These are phyloP conservation scores for Ceyx cyanopectus DNA, from an alignment of 2,113 vertebrate species.

Conservation along the genomic window DNA sequence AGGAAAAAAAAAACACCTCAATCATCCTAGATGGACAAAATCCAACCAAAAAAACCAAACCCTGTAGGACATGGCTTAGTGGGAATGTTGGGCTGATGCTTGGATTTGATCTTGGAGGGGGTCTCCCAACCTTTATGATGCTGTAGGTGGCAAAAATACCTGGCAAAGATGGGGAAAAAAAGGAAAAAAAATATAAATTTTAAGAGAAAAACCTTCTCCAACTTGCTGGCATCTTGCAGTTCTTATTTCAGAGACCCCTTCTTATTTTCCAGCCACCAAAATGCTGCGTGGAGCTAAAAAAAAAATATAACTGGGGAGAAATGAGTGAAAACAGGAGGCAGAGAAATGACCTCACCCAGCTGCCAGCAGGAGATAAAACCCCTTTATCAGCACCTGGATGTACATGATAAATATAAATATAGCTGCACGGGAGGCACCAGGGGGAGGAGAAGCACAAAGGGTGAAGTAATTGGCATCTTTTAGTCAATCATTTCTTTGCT, in stretches of 20 bases:
- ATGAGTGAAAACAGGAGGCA: accelerated
- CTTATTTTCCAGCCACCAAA: neutral
- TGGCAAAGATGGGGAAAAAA: neutral
- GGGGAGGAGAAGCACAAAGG: neutral
- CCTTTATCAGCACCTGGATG: neutral
- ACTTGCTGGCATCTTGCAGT: neutral
- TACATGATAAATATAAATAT: too few species aligned
- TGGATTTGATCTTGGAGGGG: too few species aligned
- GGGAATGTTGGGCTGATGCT: too few species aligned
- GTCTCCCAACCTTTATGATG: too few species aligned
- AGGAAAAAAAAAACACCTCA: neutral
- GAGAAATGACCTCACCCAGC: neutral
- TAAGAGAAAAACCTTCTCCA: neutral
- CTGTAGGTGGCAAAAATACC: accelerated
- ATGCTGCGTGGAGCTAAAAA: neutral
- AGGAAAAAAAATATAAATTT: too few species aligned
- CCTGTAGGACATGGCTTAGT: too few species aligned
- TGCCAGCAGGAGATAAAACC: neutral
- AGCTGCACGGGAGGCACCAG: neutral
- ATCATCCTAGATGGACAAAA: too few species aligned
- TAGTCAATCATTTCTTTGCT: neutral
- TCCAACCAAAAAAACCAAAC: neutral
- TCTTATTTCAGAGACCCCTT: neutral
- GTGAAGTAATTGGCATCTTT: neutral
- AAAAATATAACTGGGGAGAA: neutral